Conservation (phyloP, 2,113 vertebrate genomes). For the Sciurus niger region DNA sequence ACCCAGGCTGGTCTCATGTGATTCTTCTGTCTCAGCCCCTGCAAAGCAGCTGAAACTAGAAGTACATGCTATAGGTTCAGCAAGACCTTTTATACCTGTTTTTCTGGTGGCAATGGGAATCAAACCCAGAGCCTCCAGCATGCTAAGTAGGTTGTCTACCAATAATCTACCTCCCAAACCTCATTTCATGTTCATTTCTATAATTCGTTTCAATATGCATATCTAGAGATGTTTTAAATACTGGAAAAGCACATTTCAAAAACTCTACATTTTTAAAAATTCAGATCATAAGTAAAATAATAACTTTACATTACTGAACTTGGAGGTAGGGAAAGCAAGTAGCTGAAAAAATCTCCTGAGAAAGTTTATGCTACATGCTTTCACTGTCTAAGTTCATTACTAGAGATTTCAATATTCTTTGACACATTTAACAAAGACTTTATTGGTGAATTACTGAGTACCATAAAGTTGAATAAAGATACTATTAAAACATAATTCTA, state of each 20-base stretch:
- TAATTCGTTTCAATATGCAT: not conserved
- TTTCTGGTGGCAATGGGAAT: not conserved
- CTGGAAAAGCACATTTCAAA: constrained; percentile 22
- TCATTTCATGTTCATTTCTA: not conserved
- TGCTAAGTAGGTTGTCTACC: not conserved
- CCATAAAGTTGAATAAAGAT: constrained; percentile 38
- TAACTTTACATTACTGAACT: constrained; percentile 25
- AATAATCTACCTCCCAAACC: not conserved
- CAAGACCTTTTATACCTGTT: not conserved
- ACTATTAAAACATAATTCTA: constrained; percentile 69
- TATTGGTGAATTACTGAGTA: constrained; percentile 62
- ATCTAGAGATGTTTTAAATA: constrained; percentile 41
- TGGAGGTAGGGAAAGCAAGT: not conserved
- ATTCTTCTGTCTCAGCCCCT: not conserved
- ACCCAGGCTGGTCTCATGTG: not conserved
- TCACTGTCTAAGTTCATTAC: not conserved
- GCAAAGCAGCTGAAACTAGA: not conserved
- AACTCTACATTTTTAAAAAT: constrained; percentile 56
- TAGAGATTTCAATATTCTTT: constrained; percentile 42
- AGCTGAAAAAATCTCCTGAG: not conserved
- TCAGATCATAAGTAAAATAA: constrained; percentile 22
- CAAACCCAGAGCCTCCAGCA: not conserved
- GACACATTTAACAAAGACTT: constrained; percentile 56
- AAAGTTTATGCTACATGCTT: not conserved
- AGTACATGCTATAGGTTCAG: not conserved